Evolutionary conservation across 2,888 invertebrate genomes (phyloP), one percentile per base, ranked within the genome.

Genomic region (Polymixis flavicincta): DNA sequence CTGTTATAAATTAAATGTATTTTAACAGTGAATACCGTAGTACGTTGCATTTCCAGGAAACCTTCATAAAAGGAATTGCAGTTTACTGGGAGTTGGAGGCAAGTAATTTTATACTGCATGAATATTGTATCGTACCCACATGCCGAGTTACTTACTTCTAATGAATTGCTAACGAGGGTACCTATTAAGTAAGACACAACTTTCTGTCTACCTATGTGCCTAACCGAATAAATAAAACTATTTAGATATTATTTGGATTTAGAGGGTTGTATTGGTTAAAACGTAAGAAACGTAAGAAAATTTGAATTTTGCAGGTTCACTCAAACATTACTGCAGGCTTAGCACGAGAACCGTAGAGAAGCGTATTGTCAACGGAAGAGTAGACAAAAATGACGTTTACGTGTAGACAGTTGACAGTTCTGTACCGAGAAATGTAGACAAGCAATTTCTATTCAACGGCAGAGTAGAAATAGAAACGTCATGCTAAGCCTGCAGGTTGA

Each of bases 1-100:
- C 42, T 19, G 52, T 68, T 69, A 65, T 76, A 76, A 76, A 81
- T 81, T 55, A 76, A 71, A 81, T 71, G 64, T 81, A 60, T 81
- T 76, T 68, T 81, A 81, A 45, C 81, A 42, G 55, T 28, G 59
- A 55, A 71, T 57, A 59, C 67, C 19, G 55, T 19, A 60, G 22
- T 66, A 74, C 22, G 37, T 60, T 55, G 66, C 50, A 37, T 69
- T 79, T 72, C 69, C 69, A n/a, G 63, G 55, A 76, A 50, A 76
- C 67, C 64, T 67, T 50, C 66, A 59, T 32, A 78, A 70, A 71
- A 77, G 67, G 69, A 78, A 69, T 69, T 82, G 48, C 48, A 67
- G 67, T 55, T 54, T 63, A 75, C 70, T n/a, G n/a, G 59, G 57
- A 76, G 25, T 55, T 74, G 48, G 60, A 65, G 22, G 54, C 67